These are phyloP conservation scores for Sebastes iracundus DNA, from an alignment of 2,797 vertebrate species.

Conservation along the genomic window DNA sequence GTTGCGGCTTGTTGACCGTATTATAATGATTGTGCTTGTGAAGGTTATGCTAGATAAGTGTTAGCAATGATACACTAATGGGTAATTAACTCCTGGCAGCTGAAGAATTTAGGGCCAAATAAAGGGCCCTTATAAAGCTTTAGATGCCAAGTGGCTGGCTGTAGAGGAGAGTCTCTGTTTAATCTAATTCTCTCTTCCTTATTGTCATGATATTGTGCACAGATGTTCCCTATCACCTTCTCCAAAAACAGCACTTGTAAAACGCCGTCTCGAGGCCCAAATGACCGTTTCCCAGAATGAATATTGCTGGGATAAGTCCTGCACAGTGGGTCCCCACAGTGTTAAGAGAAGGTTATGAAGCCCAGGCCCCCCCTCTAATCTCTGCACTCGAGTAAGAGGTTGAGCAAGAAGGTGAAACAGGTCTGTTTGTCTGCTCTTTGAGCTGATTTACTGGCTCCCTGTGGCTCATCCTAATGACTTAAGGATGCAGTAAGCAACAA, in stretches of 20 bases:
- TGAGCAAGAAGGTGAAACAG: conserved; percentile 53
- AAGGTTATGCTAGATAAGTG: conserved; percentile 82
- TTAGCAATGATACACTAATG: conserved; percentile 79
- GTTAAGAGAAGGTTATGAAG: conserved; percentile 58
- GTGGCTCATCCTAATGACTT: conserved; percentile 12
- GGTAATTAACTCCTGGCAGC: conserved; percentile 79
- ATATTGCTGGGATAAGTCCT: conserved; percentile 66
- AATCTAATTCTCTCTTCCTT: conserved; percentile 59
- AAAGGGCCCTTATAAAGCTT: conserved; percentile 69
- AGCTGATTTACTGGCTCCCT: conserved; percentile 24
- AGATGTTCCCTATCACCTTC: conserved; percentile 72
- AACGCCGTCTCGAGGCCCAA: conserved; percentile 64
- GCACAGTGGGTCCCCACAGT: conserved; percentile 65
- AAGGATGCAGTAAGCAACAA: conserved; percentile 13
- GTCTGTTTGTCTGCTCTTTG: conserved; percentile 16
- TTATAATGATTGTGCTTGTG: conserved; percentile 76
- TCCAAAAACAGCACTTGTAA: conserved; percentile 59
- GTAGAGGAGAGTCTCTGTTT: conserved; percentile 53
- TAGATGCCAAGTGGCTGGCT: conserved; percentile 63
- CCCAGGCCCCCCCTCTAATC: conserved; percentile 24
- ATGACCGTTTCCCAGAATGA: conserved; percentile 74
- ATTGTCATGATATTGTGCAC: conserved; percentile 66
- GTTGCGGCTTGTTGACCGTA: conserved; percentile 75
- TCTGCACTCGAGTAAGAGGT: conserved; percentile 35
- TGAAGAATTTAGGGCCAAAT: conserved; percentile 71